Evolutionary conservation across 2,888 invertebrate genomes (phyloP), one percentile per base, ranked within the genome.

Genomic region (Dryobota labecula): DNA sequence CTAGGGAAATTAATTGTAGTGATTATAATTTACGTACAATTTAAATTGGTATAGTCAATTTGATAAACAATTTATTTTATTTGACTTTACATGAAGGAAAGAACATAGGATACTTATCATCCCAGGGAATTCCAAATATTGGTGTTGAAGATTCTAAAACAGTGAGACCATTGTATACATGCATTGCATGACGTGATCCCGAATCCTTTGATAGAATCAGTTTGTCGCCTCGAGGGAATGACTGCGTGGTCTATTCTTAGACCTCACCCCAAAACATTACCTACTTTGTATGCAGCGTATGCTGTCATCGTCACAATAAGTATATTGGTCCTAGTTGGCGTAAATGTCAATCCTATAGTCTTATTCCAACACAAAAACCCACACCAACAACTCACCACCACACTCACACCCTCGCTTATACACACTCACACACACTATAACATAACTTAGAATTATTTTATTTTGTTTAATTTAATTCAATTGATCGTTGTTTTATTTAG

Each of bases 161-260:
- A 27, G 33, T 15, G 24, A 53, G 27, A 70, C 18, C 18, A 45
- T 33, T 27, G 15, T 36, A n/a, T 8, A 30, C 13, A 41, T 15
- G n/a, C 41, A 33, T 71, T 15, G n/a, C 41, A 33, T 71, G 64
- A 71, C 65, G 75, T 71, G 43, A 45, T 45, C 38, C 45, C 8
- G 45, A 64, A 53, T 38, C n/a, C 30, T 75, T 45, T 53, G 15
- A 54, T 47, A 20, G 30, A 74, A 72, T 30, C 45, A 54, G 20
- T 64, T 64, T 20, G 45, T 47, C 30, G 30, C 20, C 13, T 33
- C 7, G 15, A 47, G 6, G 53, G 27, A 65, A 54, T 75, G 72
- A 65, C 54, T 18, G 38, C 20, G 7, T 33, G 27, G 7, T 33
- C 33, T 66, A 72, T n/a, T 56, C 18, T 18, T 47, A 56, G 75